Percentiles rank a stretch among this genome's conserved stretches.
These are phyloP conservation scores for Tangachromis dhanisi DNA, from an alignment of 2,113 vertebrate species.

Conservation along the genomic window DNA sequence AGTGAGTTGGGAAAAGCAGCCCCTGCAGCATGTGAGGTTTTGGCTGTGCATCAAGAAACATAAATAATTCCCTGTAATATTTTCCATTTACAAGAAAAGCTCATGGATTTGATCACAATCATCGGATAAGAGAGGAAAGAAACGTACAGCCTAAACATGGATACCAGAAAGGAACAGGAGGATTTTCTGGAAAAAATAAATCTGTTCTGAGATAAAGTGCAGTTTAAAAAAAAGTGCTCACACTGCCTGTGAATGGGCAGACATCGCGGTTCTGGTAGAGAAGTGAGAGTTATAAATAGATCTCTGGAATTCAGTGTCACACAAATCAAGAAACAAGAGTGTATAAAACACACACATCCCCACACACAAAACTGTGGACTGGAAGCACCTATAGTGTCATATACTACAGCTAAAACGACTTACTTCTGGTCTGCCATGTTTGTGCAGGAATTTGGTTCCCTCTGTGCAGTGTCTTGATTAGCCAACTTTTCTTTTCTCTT, in stretches of 20 bases:
- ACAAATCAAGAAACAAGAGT: constrained; percentile 4
- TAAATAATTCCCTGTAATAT: neutral
- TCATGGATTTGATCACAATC: neutral
- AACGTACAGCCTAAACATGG: neutral
- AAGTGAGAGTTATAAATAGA: constrained; percentile 37
- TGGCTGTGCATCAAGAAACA: neutral
- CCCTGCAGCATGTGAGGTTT: neutral
- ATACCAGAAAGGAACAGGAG: neutral
- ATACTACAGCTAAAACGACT: constrained; percentile 44
- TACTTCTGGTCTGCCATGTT: constrained; percentile 66
- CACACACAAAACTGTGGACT: neutral
- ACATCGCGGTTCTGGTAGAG: constrained; percentile 14
- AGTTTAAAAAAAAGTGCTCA: neutral
- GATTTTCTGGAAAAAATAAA: neutral
- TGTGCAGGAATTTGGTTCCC: constrained; percentile 33
- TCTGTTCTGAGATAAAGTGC: neutral
- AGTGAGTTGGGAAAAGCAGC: neutral
- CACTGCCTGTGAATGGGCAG: constrained; percentile 12
- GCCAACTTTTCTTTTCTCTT: constrained; percentile 53
- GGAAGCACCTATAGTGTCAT: neutral
- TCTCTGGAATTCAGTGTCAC: constrained; percentile 3
- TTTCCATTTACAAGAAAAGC: neutral
- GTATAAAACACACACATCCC: neutral
- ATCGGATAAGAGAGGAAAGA: neutral
- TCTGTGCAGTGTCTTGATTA: constrained; percentile 31